Evolutionary conservation across 2,113 vertebrate genomes (phyloP), one percentile per base, ranked within the genome.

Genomic region (Poecilia latipinna): DNA sequence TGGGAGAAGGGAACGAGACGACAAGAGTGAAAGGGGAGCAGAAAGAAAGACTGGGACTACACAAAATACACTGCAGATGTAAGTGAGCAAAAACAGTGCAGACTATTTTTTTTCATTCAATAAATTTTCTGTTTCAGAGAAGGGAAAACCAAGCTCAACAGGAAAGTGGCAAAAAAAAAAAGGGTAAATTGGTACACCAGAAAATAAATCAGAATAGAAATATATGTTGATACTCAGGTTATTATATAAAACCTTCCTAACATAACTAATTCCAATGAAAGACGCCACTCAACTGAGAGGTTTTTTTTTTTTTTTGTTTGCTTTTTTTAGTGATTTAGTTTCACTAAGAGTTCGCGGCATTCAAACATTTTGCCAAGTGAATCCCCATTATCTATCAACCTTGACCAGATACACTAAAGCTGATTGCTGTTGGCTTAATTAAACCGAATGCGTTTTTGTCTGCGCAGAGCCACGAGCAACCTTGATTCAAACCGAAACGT

Each of bases 11-110:
- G 81, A 67, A 76, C 35, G 78, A 78, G 71, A 77, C 84, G 75
- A 82, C 77, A 70, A 37, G 63, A 81, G 74, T 73, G 68, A 79
- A 75, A 65, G 76, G 74, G 73, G 65, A 74, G 82, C 86, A 85
- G 78, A 60, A 83, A 86, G 80, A 74, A 75, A 92, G 70, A 75
- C 32, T 67, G 32, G 26, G 26, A 80, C 80, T 79, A 82, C 82
- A 68, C 76, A 79, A 70, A 84, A 79, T 17, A 54, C 60, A 82
- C 29, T 82, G 87, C 71, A 82, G 66, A 79, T 77, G 74, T 72
- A 79, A 84, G 69, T 61, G 63, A 75, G 68, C 15, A 33, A 66
- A 82, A 77, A 64, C 60, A 75, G 78, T 2, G 39, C 63, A 63
- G 67, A 29, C 19, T 3, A 15, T 11, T 42, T 44, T 74, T 74